Evolutionary conservation across 2,888 invertebrate species (phyloP), one percentile per base, ranked within the genome.

Genomic region (Eucera pruinosa): DNA sequence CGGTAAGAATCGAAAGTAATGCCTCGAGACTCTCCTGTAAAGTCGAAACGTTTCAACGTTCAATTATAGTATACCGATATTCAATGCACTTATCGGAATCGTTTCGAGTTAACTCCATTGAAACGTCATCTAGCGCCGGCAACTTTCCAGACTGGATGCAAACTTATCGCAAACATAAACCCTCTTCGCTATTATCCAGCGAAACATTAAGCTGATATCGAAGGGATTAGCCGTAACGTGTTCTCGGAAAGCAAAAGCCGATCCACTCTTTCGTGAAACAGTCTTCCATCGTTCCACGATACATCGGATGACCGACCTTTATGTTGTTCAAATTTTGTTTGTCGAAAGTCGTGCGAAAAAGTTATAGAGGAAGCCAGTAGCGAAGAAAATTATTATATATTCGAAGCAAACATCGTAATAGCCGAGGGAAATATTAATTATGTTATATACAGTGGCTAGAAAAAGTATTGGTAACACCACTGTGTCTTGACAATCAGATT

Each of bases 151-250:
- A 18, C 23, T 36, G 52, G 58, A 66, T 61, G 30, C 30, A 30
- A 78, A 74, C 65, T 81, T 80, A 72, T 62, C 72, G 70, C 11
- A 54, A 68, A 50, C 30, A 65, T 61, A 65, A 75, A 72, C 62
- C 65, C 62, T 39, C 78, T 68, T 70, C 15, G 76, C 68, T 64
- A 70, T 77, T 72, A 81, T 81, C 72, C 58, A 13, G 18, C 65
- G 62, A 78, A 78, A 76, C 70, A 52, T 67, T 73, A 70, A 80
- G 69, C 58, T 20, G 68, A 79, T 80, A 65, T 58, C 57, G 62
- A 58, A 64, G n/a, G 64, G 81, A 80, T 81, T 73, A 80, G 54
- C 39, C n/a, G 55, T 43, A 73, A 73, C 66, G 64, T 23, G 69
- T 55, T 69, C 65, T 45, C 39, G 43, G 45, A 4, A n/a, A 36